Evolutionary conservation across 2,113 vertebrate genomes (phyloP).

Genomic region (Varanus komodoensis): DNA sequence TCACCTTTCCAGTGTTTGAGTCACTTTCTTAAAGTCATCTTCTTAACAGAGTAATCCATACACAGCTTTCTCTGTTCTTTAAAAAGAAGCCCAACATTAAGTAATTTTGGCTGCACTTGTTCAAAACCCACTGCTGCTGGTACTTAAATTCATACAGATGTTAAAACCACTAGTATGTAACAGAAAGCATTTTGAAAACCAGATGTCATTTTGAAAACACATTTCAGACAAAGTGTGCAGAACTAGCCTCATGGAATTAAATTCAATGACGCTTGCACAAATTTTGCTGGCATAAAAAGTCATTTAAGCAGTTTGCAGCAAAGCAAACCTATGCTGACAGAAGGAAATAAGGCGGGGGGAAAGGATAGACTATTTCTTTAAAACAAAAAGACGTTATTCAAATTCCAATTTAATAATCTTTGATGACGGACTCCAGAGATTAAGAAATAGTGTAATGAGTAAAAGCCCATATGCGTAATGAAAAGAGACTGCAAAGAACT

Average conservation of each 20-base stretch:
- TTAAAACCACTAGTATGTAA: conserved; percentile 46
- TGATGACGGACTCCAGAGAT: background rate
- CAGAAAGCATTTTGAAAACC: conserved; percentile 32
- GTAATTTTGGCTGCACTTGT: conserved; percentile 1
- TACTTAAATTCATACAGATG: background rate
- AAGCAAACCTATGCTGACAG: background rate
- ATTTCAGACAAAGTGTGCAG: conserved; percentile 47
- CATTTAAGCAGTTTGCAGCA: conserved; percentile 42
- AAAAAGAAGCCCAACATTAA: conserved; percentile 15
- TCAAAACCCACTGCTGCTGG: conserved; percentile 4
- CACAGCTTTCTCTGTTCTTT: background rate
- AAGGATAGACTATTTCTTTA: background rate
- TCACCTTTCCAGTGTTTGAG: background rate
- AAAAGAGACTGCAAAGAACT: background rate
- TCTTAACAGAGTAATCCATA: too few species aligned
- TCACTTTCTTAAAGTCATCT: background rate
- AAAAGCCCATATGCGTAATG: background rate
- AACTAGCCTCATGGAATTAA: conserved; percentile 50
- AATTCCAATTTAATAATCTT: background rate
- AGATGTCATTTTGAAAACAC: conserved; percentile 50
- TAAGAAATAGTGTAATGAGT: background rate
- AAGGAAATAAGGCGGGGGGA: background rate
- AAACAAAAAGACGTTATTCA: background rate
- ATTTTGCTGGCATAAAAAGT: background rate
- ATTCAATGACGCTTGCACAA: conserved; percentile 52